Conservation (phyloP, 2,888 invertebrate species). For the Cataglyphis rosenhaueri region DNA sequence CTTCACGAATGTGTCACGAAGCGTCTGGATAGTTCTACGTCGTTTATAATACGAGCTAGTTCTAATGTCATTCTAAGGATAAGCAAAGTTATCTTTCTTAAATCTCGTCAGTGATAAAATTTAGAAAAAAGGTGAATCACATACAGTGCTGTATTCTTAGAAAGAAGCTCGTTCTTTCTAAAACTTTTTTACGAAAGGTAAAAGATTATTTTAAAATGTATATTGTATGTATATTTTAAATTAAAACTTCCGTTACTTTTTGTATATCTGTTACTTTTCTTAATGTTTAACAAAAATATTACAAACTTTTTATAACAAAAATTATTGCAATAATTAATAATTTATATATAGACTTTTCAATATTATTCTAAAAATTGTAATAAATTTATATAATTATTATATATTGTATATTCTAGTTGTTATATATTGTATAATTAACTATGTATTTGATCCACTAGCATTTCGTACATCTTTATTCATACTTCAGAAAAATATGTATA, state of each 20-base stretch:
- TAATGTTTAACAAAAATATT: background rate
- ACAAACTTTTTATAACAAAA: background rate
- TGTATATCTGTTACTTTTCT: background rate
- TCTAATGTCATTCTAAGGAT: constrained; percentile 33
- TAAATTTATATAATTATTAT: background rate
- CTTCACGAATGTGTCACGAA: constrained; percentile 72
- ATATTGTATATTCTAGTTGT: too few relatives aligned
- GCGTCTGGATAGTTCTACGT: constrained; percentile 76
- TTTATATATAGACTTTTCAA: background rate
- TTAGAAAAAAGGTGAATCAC: background rate
- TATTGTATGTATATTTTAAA: background rate
- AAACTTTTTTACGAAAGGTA: background rate
- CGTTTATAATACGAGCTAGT: constrained; percentile 72
- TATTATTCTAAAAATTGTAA: background rate
- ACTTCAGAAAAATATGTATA: background rate
- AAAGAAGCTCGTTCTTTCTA: background rate
- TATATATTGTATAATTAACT: background rate
- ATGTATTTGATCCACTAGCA: background rate
- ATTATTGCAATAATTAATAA: background rate
- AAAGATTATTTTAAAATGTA: background rate
- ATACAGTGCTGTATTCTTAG: background rate
- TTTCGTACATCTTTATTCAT: background rate
- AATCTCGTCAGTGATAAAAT: background rate
- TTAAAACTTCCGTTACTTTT: background rate
- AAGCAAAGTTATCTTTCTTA: background rate